Evolutionary conservation across 2,797 vertebrate genomes (phyloP).

Genomic region (Scomberomorus guttatus): DNA sequence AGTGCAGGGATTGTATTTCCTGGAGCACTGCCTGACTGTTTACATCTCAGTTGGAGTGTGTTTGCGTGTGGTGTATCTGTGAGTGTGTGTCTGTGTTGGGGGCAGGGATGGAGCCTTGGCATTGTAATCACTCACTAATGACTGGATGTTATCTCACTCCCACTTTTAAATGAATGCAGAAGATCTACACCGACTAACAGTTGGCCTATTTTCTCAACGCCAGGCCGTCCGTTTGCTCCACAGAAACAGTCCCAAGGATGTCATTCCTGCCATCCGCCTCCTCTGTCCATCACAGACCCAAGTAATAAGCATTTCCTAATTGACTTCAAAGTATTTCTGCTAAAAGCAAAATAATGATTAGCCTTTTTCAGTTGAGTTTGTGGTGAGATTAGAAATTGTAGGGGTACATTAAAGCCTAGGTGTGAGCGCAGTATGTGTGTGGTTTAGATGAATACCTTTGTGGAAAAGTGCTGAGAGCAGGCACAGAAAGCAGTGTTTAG

Average conservation of each 20-base stretch:
- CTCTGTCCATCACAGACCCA: slow-evolving; percentile 52
- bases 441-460: slow-evolving; percentile 19
- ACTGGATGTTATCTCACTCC: slow-evolving; percentile 82
- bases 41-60: slow-evolving; percentile 74
- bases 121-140: slow-evolving; percentile 84
- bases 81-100: slow-evolving; percentile 36
- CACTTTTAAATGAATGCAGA: slow-evolving; percentile 79
- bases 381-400: slow-evolving; percentile 15
- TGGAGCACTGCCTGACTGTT: slow-evolving; percentile 79
- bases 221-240: slow-evolving; percentile 62
- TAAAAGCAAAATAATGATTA: slow-evolving; percentile 27
- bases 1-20: slow-evolving; percentile 80
- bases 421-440: slow-evolving; percentile 15
- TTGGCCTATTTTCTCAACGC: slow-evolving; percentile 73
- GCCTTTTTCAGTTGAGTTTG: slow-evolving; percentile 17
- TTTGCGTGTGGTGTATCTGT: slow-evolving; percentile 32
- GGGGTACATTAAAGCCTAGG: slow-evolving; percentile 20
- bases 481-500: slow-evolving; percentile 7
- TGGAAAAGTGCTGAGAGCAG: slow-evolving; percentile 20
- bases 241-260: slow-evolving; percentile 71
- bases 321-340: slow-evolving; percentile 6
- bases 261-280: slow-evolving; percentile 56
- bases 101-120: slow-evolving; percentile 69
- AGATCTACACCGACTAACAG: slow-evolving; percentile 68
- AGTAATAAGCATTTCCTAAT: slow-evolving; percentile 13